Base-by-base conservation (phyloP, 1,140 invertebrate genomes). In the Araneus ventricosus region DNA sequence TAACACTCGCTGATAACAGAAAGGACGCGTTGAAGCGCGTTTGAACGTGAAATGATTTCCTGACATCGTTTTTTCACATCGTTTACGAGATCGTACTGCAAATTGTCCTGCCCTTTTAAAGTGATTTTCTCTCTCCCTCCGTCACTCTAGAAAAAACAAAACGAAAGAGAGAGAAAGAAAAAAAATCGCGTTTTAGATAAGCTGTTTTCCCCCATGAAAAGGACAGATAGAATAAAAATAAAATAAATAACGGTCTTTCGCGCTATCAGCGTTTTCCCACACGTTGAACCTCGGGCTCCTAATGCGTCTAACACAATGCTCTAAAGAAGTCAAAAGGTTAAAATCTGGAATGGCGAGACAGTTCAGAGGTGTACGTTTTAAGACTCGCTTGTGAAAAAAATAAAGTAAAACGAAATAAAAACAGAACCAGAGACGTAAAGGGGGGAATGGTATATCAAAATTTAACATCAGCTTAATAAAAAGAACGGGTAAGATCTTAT, bases 321-420 rank as follows among this genome's bases (percentile, higher is more conserved):
- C 79, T 90, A 82, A 90, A 90, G 45, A 90, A 39, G 88, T 90
- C 75, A 90, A 90, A 82, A 90, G 88, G 88, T 90, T 90, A 90
- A 90, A 79, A 90, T 79, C 79, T 57, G 34, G 57, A 84, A 90
- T 90, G 57, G 52, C 59, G 30, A 75, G 70, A 34, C 30, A 63
- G 59, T 63, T n/a, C 59, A 75, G 70, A 75, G 30, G 70, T 75
- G 34, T 17, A 34, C 34, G 3, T 17, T 37, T 52, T 52, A n/a
- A 63, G 59, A 63, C 59, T 24, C n/a, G 24, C 22, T 63, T n/a
- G 59, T 6, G 59, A 6, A 61, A 61, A 61, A 24, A 61, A 63
- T 24, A 4, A 63, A 63, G 24, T 63, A 63, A 61, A 61, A 20
- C 14, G 14, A 14, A 2, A 52, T 52, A 52, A 52, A 52, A 52